phyloP scores from a whole-genome alignment of 2,888 invertebrate species.

The Lobophora halterata region DNA sequence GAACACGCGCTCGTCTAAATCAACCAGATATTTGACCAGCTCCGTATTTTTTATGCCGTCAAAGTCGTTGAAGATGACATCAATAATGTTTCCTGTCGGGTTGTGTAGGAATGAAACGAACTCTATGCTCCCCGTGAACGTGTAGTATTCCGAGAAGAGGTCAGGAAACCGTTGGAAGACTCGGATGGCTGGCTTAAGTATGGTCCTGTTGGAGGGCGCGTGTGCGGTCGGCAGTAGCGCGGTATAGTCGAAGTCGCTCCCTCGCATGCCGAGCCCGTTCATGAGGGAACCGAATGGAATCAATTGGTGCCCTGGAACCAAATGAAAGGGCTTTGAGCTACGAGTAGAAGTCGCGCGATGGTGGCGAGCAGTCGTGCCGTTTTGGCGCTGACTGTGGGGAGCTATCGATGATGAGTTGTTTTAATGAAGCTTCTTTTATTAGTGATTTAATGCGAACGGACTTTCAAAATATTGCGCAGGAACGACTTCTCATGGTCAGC shows the following conservation, averaged over 20 bases:
- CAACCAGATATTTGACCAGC: slow-evolving; percentile 5
- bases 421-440: no score
- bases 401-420: no score
- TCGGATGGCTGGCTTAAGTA: not conserved
- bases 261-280: slow-evolving; percentile 3
- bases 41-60: slow-evolving; percentile 6
- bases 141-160: not conserved
- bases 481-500: no score
- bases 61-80: slow-evolving; percentile 7
- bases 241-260: slow-evolving; percentile 8
- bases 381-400: no score
- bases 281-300: slow-evolving; percentile 4
- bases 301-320: slow-evolving; percentile 3
- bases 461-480: no score
- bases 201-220: not conserved
- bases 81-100: slow-evolving; percentile 6
- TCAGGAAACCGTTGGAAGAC: slow-evolving; percentile 1
- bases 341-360: no score
- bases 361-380: no score
- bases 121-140: not conserved
- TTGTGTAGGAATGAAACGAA: slow-evolving; percentile 1
- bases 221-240: not conserved
- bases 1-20: slow-evolving; percentile 5
- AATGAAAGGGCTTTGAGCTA: slow-evolving; percentile 4
- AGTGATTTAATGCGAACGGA: no score